phyloP scores from a whole-genome alignment of 2,797 vertebrate species.

The Sus cebifrons region DNA sequence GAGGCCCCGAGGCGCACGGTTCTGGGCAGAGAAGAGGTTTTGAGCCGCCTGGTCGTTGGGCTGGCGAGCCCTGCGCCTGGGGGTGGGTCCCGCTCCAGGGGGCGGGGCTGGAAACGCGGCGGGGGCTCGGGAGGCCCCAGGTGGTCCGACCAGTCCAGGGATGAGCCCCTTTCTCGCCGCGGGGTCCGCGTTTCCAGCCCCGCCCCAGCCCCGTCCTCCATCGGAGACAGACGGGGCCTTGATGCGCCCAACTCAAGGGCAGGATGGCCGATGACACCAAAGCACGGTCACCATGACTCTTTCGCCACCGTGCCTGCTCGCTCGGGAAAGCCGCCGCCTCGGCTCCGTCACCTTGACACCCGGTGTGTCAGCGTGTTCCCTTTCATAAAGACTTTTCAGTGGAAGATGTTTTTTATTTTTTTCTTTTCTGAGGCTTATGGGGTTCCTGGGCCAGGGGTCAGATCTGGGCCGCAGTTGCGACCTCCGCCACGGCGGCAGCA shows the following conservation, averaged over 20 bases:
- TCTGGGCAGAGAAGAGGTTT: background rate
- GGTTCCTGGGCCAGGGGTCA: too few relatives aligned
- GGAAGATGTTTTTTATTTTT: background rate
- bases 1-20: background rate
- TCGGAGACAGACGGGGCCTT: too few relatives aligned
- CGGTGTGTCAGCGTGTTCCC: background rate
- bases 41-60: slow-evolving; percentile 9
- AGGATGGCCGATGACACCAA: background rate
- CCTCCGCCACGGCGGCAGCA: too few relatives aligned
- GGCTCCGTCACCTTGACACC: background rate
- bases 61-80: background rate
- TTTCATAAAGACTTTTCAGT: background rate
- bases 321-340: too few relatives aligned
- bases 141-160: background rate
- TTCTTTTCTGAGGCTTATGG: too few relatives aligned
- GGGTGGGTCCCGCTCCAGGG: background rate
- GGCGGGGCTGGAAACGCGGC: background rate
- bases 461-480: too few relatives aligned
- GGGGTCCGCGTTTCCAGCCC: background rate
- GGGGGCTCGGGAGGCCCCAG: background rate
- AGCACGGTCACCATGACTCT: background rate
- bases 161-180: fast-evolving
- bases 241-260: too few relatives aligned
- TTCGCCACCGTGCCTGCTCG: background rate
- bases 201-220: too few relatives aligned